Evolutionary conservation across 2,888 invertebrate genomes (phyloP).

Genomic region (Lasioglossum oenotherae): DNA sequence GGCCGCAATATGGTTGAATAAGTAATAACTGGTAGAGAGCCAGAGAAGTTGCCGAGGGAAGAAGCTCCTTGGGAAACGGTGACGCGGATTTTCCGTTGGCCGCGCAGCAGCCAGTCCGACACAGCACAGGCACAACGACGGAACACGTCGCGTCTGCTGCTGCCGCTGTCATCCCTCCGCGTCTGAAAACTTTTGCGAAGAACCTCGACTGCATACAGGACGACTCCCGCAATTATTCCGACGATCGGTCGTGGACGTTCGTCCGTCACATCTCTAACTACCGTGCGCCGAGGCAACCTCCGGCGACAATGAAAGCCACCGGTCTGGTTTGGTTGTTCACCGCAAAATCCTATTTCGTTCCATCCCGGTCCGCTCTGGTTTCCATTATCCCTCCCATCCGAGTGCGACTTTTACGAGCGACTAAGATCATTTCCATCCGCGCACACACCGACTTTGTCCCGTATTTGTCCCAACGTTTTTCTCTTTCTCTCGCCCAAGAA

Average conservation of each 20-base stretch:
- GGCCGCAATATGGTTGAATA: constrained; percentile 10
- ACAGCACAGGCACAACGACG: neutral
- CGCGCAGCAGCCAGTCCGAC: neutral
- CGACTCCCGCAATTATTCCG: constrained; percentile 61
- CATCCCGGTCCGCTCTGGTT: constrained; percentile 17
- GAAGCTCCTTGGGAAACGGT: constrained; percentile 12
- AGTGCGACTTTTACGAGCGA: constrained; percentile 27
- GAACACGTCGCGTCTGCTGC: constrained; percentile 16
- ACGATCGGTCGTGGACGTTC: constrained; percentile 23
- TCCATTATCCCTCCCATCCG: constrained; percentile 32
- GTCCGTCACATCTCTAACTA: constrained; percentile 64
- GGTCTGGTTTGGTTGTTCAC: constrained; percentile 67
- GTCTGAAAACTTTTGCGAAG: constrained; percentile 20
- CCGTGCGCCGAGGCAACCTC: constrained; percentile 52
- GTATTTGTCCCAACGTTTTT: neutral
- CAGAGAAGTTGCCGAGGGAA: constrained; percentile 36
- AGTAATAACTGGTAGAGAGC: constrained; percentile 32
- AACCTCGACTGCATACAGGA: constrained; percentile 13
- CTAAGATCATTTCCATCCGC: constrained; percentile 57
- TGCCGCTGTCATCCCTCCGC: constrained; percentile 17
- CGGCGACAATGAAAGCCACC: constrained; percentile 69
- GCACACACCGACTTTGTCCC: neutral
- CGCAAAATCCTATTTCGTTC: constrained; percentile 73
- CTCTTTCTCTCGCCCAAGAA: neutral
- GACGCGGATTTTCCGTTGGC: constrained; percentile 35